Conservation (phyloP, 2,797 vertebrate species). For the Sebastiscus tertius region DNA sequence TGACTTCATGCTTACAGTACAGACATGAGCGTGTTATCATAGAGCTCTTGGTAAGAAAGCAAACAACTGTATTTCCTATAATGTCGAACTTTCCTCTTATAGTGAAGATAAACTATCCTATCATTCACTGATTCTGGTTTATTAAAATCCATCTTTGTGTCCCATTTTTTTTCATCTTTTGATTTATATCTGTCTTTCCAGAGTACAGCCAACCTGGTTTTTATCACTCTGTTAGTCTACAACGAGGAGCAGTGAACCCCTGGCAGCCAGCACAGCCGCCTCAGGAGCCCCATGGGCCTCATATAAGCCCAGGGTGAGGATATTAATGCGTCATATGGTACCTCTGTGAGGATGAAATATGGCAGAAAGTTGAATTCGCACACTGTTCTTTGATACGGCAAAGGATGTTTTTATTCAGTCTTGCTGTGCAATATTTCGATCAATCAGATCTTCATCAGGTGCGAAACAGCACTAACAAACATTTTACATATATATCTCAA, state of each 20-base stretch:
- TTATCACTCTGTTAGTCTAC: conserved; percentile 81
- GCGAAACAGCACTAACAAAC: not conserved
- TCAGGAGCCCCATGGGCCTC: conserved; percentile 72
- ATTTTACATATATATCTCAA: not conserved
- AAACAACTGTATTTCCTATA: not conserved
- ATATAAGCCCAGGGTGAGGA: conserved; percentile 79
- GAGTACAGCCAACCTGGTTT: conserved; percentile 84
- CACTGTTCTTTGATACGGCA: not conserved
- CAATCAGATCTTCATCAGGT: not conserved
- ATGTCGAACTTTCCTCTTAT: not conserved
- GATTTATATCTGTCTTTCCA: conserved; percentile 42
- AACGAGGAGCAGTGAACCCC: conserved; percentile 78
- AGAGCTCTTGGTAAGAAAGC: not conserved
- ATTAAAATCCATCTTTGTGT: not conserved
- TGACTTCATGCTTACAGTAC: not conserved
- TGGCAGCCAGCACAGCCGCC: conserved; percentile 82
- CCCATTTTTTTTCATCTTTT: not conserved
- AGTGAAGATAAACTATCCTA: not conserved
- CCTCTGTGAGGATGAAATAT: conserved; percentile 4
- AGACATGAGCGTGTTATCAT: not conserved
- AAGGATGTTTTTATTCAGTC: not conserved
- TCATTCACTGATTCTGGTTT: not conserved
- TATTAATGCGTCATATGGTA: not conserved
- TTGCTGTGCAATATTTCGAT: not conserved
- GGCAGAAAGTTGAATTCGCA: not conserved